Evolutionary conservation across 2,888 invertebrate genomes (phyloP), one percentile per base, ranked within the genome.

Genomic region (Calephelis perditalis): DNA sequence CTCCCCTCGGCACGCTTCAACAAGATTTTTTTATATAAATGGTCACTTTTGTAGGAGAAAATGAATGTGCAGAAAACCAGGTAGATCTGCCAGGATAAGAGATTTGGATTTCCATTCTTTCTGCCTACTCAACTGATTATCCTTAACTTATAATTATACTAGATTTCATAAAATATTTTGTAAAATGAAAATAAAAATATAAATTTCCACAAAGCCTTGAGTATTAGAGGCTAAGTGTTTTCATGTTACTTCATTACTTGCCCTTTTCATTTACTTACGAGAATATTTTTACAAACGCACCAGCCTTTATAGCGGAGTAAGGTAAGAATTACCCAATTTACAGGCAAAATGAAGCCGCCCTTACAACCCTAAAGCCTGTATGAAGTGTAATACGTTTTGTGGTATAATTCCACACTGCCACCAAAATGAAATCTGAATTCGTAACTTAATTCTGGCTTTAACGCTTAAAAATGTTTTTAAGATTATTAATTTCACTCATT

Each of bases 311-410:
- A 54, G 52, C 36, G 12, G 37, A 35, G 44, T 44, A 52, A 54
- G 52, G 35, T 40, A 43, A 49, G 35, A n/a, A 43, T 43, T 49
- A 37, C 43, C 43, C 44, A 15, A 15, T 59, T 59, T 54, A 54
- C 35, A 44, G 47, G 58, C 9, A 58, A 58, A 47, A 49, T 47
- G 36, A 12, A 43, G 43, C 59, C 59, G n/a, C 45, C 44, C 57
- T 57, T 57, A 57, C 43, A 44, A 57, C 57, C 57, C 44, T 54
- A 59, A 59, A 58, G 54, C 35, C 52, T 44, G 44, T 8, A 40
- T 44, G 54, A 44, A 54, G 40, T 37, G 37, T 44, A 57, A 59
- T 59, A 52, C 9, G 52, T 59, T 54, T 59, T 43, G n/a, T 59
- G 12, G 35, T 37, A 54, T 59, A 54, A 59, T 52, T 54, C 44